Conservation (phyloP, 2,888 invertebrate genomes). For the Volucella bombylans region DNA sequence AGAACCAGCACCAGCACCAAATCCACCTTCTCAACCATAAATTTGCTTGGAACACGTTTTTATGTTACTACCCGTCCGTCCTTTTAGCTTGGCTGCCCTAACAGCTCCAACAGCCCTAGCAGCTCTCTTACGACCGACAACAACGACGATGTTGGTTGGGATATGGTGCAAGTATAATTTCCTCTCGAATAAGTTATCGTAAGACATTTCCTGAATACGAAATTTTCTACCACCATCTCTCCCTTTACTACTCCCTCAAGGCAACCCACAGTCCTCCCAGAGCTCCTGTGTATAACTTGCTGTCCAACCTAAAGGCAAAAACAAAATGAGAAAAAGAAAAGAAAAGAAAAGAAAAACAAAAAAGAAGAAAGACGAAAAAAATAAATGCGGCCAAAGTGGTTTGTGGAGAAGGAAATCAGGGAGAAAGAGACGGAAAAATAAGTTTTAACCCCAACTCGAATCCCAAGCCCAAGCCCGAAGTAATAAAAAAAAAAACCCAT, state of each 20-base stretch:
- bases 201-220: conserved; percentile 74
- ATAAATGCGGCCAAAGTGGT: conserved; percentile 63
- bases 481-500: conserved; percentile 18
- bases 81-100: conserved; percentile 16
- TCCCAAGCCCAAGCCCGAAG: conserved; percentile 24
- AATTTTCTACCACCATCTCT: conserved; percentile 41
- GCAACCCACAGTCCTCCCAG: conserved; percentile 1
- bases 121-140: conserved; percentile 37
- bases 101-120: no score
- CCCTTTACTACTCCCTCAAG: not conserved
- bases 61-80: conserved; percentile 54
- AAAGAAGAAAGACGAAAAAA: conserved; percentile 10
- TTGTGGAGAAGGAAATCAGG: conserved; percentile 13
- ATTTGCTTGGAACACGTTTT: conserved; percentile 64
- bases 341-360: no score
- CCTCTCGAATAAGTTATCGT: conserved; percentile 74
- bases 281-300: conserved; percentile 4
- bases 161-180: conserved; percentile 71
- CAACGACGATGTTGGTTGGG: conserved; percentile 12
- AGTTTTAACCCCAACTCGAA: conserved; percentile 19
- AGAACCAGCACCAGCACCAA: not conserved
- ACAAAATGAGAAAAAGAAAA: not conserved
- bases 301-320: conserved; percentile 2
- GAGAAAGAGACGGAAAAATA: conserved; percentile 22
- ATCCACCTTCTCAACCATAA: conserved; percentile 51